These are phyloP conservation scores for Nemurella pictetii DNA, from an alignment of 2,888 invertebrate species.

Conservation along the genomic window DNA sequence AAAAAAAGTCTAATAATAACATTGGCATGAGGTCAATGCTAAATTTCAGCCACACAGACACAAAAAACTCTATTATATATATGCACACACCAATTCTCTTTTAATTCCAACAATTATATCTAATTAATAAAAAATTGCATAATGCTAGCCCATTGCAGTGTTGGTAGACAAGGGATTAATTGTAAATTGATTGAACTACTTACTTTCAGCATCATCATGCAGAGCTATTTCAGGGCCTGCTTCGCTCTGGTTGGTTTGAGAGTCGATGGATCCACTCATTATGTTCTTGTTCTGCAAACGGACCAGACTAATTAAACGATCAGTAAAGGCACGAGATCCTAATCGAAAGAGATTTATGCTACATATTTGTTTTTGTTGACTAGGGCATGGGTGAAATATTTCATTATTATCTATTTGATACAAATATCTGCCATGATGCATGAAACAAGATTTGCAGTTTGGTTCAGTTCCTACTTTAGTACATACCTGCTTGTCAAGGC, in stretches of 20 bases:
- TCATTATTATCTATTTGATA: too few relatives aligned
- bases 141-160: neutral
- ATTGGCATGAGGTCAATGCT: neutral
- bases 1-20: neutral
- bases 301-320: too few relatives aligned
- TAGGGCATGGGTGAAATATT: too few relatives aligned
- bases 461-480: too few relatives aligned
- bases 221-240: conserved; percentile 39
- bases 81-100: neutral
- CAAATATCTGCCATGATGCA: too few relatives aligned
- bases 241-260: conserved; percentile 35
- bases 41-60: neutral
- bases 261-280: neutral
- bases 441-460: too few relatives aligned
- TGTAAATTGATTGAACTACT: neutral
- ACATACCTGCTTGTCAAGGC: neutral
- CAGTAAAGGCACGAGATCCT: too few relatives aligned
- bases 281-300: conserved; percentile 8
- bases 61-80: neutral
- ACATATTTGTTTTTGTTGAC: too few relatives aligned
- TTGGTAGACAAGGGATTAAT: neutral
- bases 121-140: too few relatives aligned
- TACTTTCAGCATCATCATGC: conserved; percentile 27
- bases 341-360: too few relatives aligned
- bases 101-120: neutral